A percentile compares a stretch with the other conserved stretches of the same genome.
These are phyloP conservation scores for Acanthosoma haemorrhoidale DNA, from an alignment of 2,888 invertebrate genomes.

Conservation along the genomic window DNA sequence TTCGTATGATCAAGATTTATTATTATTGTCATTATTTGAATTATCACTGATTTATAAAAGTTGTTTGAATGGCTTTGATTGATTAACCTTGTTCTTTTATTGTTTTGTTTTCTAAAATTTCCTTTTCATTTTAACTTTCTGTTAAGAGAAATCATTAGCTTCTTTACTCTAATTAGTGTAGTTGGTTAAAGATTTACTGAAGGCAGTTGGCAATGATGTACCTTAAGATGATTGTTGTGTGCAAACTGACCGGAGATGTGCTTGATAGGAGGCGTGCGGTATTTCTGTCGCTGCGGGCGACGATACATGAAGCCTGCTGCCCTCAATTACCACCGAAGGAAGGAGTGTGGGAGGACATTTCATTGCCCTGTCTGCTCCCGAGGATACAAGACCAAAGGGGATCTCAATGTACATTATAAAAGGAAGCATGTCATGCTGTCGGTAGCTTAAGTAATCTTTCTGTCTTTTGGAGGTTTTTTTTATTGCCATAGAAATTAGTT, in stretches of 20 bases:
- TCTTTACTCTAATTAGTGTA: too few species aligned
- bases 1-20: too few species aligned
- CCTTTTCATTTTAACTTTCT: too few species aligned
- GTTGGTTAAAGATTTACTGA: too few species aligned
- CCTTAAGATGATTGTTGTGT: background rate
- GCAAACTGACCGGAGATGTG: background rate
- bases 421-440: conserved; percentile 11
- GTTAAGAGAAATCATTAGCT: too few species aligned
- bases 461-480: background rate
- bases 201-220: background rate
- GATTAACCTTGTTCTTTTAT: too few species aligned
- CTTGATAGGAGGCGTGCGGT: conserved; percentile 14
- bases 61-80: too few species aligned
- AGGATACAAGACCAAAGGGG: conserved; percentile 24
- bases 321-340: conserved; percentile 25
- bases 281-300: conserved; percentile 28
- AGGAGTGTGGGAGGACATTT: conserved; percentile 31
- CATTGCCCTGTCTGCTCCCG: conserved; percentile 22
- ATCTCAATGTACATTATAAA: conserved; percentile 25
- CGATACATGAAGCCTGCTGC: conserved; percentile 25
- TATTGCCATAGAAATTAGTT: background rate
- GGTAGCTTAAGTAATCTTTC: background rate
- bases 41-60: too few species aligned
- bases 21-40: too few species aligned
- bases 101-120: too few species aligned